Evolutionary conservation across 2,797 vertebrate genomes (phyloP), one percentile per base, ranked within the genome.

Genomic region (Gymnopithys bicolor): DNA sequence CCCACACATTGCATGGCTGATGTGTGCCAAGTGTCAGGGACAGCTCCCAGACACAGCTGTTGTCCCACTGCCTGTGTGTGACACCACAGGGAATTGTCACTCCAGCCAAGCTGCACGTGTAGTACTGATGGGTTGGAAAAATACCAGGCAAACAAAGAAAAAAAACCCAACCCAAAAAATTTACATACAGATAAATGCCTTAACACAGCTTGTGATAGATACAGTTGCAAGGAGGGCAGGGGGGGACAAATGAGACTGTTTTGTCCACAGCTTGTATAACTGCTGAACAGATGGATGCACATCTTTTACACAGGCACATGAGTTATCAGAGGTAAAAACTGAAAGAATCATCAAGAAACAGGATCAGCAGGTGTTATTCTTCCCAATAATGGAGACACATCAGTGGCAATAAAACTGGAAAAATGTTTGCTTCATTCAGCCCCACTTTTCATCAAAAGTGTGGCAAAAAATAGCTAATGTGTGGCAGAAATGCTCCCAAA

Each of bases 281-380:
- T 84, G 90, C 83, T 95, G 89, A 95, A 87, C 19, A 62, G 19
- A 91, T 10, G 35, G 39, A 93, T 49, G 48, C 19, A 60, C 63
- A n/a, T 32, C 37, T 86, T 89, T 79, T 80, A 51, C 41, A 69
- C 0, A 77, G 58, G 39, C 35, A 76, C 17, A 2, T 19, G 73
- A 64, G 71, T 75, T 66, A 86, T 37, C 73, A 73, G 67, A 83
- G 52, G 55, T 35, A 24, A 88, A 83, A 91, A 33, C 21, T 25
- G 28, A 62, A 19, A 62, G 59, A 85, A 84, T 41, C 46, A 66
- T n/a, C 30, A 79, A 28, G 32, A 55, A 83, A 69, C 8, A 71
- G 24, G 24, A 75, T 8, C 11, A 91, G 53, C 45, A 85, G 13
- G 66, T 8, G 81, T 51, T 27, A 37, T 30, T 46, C 14, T 63